Conservation (phyloP, 64 coral and sea anemone genomes). For the Acropora tenuis region DNA sequence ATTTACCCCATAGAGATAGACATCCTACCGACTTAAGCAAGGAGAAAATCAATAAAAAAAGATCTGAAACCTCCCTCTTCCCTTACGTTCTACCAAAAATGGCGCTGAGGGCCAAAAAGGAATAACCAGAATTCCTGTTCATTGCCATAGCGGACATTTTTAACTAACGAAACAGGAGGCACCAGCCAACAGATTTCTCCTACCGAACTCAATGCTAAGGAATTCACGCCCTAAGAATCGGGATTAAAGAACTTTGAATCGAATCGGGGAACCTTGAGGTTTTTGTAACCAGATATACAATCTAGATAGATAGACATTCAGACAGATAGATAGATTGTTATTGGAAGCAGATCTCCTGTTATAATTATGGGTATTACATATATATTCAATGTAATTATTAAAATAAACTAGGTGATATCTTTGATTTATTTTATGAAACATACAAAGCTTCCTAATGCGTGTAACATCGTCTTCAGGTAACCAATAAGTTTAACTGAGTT, state of each 20-base stretch:
- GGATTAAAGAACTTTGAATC: conserved; percentile 42
- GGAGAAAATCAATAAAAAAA: neutral
- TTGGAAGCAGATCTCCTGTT: too few relatives aligned
- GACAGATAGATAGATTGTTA: too few relatives aligned
- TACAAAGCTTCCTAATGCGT: too few relatives aligned
- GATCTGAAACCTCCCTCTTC: neutral
- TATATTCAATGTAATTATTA: too few relatives aligned
- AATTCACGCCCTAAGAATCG: neutral
- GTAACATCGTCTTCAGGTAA: too few relatives aligned
- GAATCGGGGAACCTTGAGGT: conserved; percentile 8
- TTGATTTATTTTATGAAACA: too few relatives aligned
- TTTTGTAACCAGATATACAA: conserved; percentile 46
- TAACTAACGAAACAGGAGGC: neutral
- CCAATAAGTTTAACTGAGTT: too few relatives aligned
- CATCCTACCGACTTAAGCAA: neutral
- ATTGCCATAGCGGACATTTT: neutral
- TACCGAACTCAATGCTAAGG: neutral
- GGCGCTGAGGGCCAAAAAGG: neutral
- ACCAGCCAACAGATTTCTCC: neutral
- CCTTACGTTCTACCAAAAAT: neutral
- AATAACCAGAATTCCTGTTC: too few relatives aligned
- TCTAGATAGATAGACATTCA: neutral
- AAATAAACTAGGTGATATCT: too few relatives aligned
- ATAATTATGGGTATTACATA: too few relatives aligned
- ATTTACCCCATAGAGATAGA: conserved; percentile 1